Base-by-base conservation (phyloP, 2,888 invertebrate species). In the Pheosia tremula region DNA sequence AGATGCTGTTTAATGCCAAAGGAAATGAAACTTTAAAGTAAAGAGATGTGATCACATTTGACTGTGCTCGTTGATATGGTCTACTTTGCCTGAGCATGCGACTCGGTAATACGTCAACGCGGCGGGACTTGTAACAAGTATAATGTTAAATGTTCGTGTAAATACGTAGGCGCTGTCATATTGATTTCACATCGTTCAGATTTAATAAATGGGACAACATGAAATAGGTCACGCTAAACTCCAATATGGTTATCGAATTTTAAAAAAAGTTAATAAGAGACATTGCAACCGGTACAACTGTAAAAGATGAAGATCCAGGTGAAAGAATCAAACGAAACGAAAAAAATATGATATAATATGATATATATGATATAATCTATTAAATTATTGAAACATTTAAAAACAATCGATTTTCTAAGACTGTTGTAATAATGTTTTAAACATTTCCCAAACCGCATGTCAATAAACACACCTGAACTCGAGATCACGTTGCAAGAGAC, bases 81-180 rank as follows among this genome's bases (percentile, higher is more conserved):
- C 80, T 70, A 78, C 74, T 77, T 80, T 68, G 69, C 62, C 66
- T 64, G 64, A 68, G 72, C 68, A 69, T 70, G 75, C 74, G 72
- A 72, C 76, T 76, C 69, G 77, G 75, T 74, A 71, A 68, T 72
- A 72, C 77, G 76, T 76, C 78, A 77, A 67, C 72, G 69, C 69
- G 64, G 66, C 74, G 71, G 66, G 71, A 78, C 71, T 75, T 64
- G 75, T 72, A 71, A 75, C 71, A 79, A 74, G 72, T 74, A 77
- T 77, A 76, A 74, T 73, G 76, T 76, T 81, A 79, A 81, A 77
- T 77, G 70, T 79, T 79, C 75, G 75, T 74, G 78, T 80, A 80
- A 80, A 79, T 75, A 79, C 73, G 61, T 63, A 60, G 64, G 50
- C 59, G 61, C 56, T 63, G 52, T 70, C 62, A 66, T 59, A 64